phyloP scores from a whole-genome alignment of 1,140 invertebrate genomes.

The Helicoverpa armigera region DNA sequence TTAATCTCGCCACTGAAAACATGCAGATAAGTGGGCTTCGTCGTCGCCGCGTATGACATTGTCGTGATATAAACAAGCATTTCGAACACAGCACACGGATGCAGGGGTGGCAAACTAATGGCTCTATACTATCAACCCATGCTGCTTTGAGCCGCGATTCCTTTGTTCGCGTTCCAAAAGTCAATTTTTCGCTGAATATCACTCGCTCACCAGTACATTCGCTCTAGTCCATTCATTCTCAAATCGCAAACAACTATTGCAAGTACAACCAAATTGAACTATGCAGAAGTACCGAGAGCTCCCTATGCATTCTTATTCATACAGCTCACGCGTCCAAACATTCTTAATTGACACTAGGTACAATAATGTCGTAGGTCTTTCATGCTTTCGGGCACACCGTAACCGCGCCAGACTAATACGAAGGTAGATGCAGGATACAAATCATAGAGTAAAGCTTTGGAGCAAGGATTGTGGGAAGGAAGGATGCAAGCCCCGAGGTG shows the following conservation, averaged over 20 bases:
- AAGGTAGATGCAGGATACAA: slow-evolving; percentile 69
- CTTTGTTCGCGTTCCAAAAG: slow-evolving; percentile 69
- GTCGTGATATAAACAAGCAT: slow-evolving; percentile 64
- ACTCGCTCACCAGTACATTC: slow-evolving; percentile 76
- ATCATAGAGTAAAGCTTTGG: slow-evolving; percentile 68
- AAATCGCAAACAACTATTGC: slow-evolving; percentile 76
- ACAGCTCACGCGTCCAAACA: slow-evolving; percentile 10
- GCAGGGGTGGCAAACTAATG: slow-evolving; percentile 72
- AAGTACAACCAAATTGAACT: slow-evolving; percentile 84
- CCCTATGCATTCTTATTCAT: slow-evolving; percentile 2
- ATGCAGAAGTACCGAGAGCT: slow-evolving; percentile 27
- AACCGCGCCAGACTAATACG: slow-evolving; percentile 62
- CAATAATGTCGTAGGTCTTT: slow-evolving; percentile 42
- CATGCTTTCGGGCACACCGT: slow-evolving; percentile 64
- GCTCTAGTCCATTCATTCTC: slow-evolving; percentile 64
- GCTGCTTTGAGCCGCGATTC: slow-evolving; percentile 67
- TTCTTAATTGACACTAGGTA: slow-evolving; percentile 23
- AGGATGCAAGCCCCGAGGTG: slow-evolving; percentile 76
- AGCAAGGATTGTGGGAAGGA: slow-evolving; percentile 53
- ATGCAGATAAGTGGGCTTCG: slow-evolving; percentile 73
- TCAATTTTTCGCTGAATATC: slow-evolving; percentile 83
- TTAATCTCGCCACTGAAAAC: slow-evolving; percentile 73
- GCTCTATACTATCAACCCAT: slow-evolving; percentile 70
- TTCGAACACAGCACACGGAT: slow-evolving; percentile 74
- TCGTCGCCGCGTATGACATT: slow-evolving; percentile 55